Evolutionary conservation across 2,888 invertebrate genomes (phyloP).

Genomic region (Bruchidius siliquastri): DNA sequence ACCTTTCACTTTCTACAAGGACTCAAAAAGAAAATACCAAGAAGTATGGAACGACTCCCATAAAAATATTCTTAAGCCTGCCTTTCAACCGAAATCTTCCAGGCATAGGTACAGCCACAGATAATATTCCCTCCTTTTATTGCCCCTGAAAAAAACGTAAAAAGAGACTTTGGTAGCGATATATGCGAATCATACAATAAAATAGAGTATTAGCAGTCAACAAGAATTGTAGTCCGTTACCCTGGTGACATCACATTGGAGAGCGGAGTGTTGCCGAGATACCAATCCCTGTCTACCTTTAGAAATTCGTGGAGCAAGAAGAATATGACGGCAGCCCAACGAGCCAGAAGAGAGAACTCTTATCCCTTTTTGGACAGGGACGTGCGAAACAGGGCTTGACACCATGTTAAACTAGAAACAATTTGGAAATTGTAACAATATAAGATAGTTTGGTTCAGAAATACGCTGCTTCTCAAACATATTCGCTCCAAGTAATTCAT

Average conservation of each 20-base stretch:
- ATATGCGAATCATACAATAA: not conserved
- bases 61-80: no score
- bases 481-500: no score
- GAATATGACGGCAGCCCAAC: not conserved
- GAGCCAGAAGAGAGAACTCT: not conserved
- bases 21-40: no score
- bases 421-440: no score
- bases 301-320: constrained; percentile 17
- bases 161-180: not conserved
- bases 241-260: constrained; percentile 43
- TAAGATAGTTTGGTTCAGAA: no score
- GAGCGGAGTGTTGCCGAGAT: constrained; percentile 42
- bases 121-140: not conserved
- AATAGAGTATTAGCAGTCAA: not conserved
- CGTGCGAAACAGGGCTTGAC: not conserved
- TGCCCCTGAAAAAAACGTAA: not conserved
- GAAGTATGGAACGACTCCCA: no score
- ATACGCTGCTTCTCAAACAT: no score
- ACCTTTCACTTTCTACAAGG: no score
- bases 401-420: no score
- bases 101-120: not conserved
- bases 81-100: not conserved
- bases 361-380: not conserved
- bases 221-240: constrained; percentile 34
- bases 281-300: constrained; percentile 34